Evolutionary conservation across 2,797 vertebrate genomes (phyloP), one percentile per base, ranked within the genome.

Genomic region (Psittacula derbiana): DNA sequence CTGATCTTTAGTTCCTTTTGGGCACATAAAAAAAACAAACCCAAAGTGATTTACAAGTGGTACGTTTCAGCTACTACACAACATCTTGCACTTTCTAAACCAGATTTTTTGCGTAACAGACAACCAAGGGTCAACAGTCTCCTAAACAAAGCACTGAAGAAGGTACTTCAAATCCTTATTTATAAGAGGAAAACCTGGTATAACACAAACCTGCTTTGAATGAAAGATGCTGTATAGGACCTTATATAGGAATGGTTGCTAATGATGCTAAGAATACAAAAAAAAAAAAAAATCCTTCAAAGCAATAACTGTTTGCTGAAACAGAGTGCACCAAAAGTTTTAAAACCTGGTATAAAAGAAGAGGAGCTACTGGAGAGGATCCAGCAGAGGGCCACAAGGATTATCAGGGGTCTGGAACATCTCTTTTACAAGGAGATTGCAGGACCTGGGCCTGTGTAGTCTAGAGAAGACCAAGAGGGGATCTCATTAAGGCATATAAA

Each of bases 281-380:
- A 27, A 28, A 36, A 28, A 16, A 85, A 70, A 82, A 64, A 47
- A 43, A 31, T 30, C 31, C 16, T 70, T 19, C 16, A 64, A 83
- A 64, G 0, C 1, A 76, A 3, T 36, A 86, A 74, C 4, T 0
- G 1, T 4, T 38, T 46, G 17, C 33, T 73, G 53, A 80, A 83
- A 65, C 6, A 16, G 16, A 57, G 21, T 2, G 11, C 8, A 30
- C 5, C 15, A 14, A 3, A 73, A 92, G 10, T 69, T 93, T 66
- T 76, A 86, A 78, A 90, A 53, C 11, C 25, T 11, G 30, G 19
- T 65, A 52, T 8, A 84, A 67, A 81, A 38, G 31, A 57, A 24
- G 14, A 33, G 23, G 15, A 36, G 55, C 23, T 36, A 58, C n/a
- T 25, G n/a, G 15, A 58, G n/a, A 36, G 55, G 15, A 58, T 58